Evolutionary conservation across 1,140 invertebrate genomes (phyloP).

Genomic region (Leptoteleia sp.): DNA sequence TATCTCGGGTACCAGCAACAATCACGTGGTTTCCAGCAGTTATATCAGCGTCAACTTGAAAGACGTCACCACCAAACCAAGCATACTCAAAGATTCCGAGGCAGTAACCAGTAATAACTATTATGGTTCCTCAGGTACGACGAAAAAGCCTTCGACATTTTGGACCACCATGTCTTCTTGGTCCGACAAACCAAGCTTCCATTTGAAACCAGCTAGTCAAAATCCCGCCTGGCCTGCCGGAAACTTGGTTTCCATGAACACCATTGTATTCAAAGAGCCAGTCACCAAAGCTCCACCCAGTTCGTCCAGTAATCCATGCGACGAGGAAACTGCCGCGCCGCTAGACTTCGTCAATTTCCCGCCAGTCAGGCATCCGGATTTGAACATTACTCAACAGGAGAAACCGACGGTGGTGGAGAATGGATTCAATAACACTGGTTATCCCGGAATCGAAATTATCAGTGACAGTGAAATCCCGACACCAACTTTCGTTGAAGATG

Average conservation of each 20-base stretch:
- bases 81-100: conserved; percentile 32
- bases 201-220: conserved; percentile 69
- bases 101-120: conserved; percentile 27
- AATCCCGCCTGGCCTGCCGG: conserved; percentile 42
- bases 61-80: conserved; percentile 69
- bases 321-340: conserved; percentile 82
- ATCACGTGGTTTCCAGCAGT: conserved; percentile 77
- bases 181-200: conserved; percentile 74
- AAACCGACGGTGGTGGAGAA: conserved; percentile 80
- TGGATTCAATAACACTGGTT: conserved; percentile 82
- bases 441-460: conserved; percentile 77
- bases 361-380: conserved; percentile 90
- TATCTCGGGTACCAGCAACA: conserved; percentile 73
- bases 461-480: conserved; percentile 86
- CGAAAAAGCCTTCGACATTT: conserved; percentile 70
- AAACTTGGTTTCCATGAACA: conserved; percentile 55
- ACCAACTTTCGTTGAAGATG: conserved; percentile 87
- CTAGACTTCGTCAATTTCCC: conserved; percentile 90
- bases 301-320: conserved; percentile 63
- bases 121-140: conserved; percentile 28
- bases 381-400: conserved; percentile 84
- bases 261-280: conserved; percentile 66
- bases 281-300: conserved; percentile 48
- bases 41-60: conserved; percentile 78
- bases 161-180: conserved; percentile 75